These are phyloP conservation scores for Oreochromis mossambicus DNA, from an alignment of 2,797 vertebrate species.

Conservation along the genomic window DNA sequence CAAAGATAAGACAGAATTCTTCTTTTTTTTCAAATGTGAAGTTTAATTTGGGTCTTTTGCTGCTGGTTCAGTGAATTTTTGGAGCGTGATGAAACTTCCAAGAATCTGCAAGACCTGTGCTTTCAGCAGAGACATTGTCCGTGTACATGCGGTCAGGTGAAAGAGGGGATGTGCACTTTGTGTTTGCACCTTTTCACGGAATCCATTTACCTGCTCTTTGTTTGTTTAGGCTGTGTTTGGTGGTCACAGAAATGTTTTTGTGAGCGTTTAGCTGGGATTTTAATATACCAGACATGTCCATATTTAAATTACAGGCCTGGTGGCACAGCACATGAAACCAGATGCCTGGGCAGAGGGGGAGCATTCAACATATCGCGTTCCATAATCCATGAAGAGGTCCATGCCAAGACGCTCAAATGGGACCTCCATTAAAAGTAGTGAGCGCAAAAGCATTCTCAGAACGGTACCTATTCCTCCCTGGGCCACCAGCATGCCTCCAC, in stretches of 20 bases:
- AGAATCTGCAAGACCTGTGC: background rate
- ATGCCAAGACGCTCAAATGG: background rate
- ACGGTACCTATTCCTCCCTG: background rate
- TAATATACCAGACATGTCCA: background rate
- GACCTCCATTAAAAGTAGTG: background rate
- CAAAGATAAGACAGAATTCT: background rate
- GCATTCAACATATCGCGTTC: background rate
- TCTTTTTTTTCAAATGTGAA: background rate
- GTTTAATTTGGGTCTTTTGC: background rate
- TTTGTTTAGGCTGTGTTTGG: background rate
- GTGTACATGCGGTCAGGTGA: fast-evolving
- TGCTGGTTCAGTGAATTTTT: background rate
- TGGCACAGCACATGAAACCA: background rate
- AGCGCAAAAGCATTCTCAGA: background rate
- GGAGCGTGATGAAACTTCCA: background rate
- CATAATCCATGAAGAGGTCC: background rate
- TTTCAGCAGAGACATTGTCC: background rate
- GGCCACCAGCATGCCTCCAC: background rate
- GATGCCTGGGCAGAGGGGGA: background rate
- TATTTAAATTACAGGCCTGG: background rate
- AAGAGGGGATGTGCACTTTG: background rate
- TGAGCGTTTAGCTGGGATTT: background rate
- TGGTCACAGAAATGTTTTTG: background rate
- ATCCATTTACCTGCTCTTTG: background rate
- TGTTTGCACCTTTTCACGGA: background rate